Conservation (phyloP, 35 echinoderm and acorn worm species). For the Diadema setosum region DNA sequence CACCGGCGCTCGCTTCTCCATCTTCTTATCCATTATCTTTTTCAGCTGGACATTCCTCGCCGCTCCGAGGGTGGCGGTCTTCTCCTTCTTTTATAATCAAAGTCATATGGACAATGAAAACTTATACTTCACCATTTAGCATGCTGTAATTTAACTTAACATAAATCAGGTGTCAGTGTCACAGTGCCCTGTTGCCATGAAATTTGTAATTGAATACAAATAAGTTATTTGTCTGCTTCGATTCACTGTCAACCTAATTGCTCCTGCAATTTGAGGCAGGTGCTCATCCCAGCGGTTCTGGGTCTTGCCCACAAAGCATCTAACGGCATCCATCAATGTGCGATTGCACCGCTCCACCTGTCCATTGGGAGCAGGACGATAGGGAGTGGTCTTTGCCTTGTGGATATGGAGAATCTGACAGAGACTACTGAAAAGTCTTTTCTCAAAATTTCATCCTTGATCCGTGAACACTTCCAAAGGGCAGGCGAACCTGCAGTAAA, state of each 20-base stretch:
- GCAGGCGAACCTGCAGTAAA: neutral
- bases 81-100: too few species aligned
- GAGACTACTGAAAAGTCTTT: conserved; percentile 12
- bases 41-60: too few species aligned
- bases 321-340: conserved; percentile 11
- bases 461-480: conserved; percentile 23
- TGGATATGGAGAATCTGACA: conserved; percentile 33
- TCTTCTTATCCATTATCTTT: too few species aligned
- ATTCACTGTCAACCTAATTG: conserved; percentile 24
- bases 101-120: too few species aligned
- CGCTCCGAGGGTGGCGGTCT: too few species aligned
- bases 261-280: neutral
- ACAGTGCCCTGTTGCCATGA: too few species aligned
- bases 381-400: conserved; percentile 31
- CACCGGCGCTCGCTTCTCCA: too few species aligned
- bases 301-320: neutral
- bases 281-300: conserved; percentile 2
- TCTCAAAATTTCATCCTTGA: conserved; percentile 57
- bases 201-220: too few species aligned
- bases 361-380: conserved; percentile 43
- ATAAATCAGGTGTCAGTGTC: too few species aligned
- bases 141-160: too few species aligned
- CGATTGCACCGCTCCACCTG: conserved; percentile 53
- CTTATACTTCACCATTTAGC: too few species aligned
- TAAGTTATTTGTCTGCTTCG: too few species aligned